Percentiles rank a stretch among this genome's conserved stretches.
phyloP scores from a whole-genome alignment of 2,888 invertebrate genomes.

The Pedicia rivosa region DNA sequence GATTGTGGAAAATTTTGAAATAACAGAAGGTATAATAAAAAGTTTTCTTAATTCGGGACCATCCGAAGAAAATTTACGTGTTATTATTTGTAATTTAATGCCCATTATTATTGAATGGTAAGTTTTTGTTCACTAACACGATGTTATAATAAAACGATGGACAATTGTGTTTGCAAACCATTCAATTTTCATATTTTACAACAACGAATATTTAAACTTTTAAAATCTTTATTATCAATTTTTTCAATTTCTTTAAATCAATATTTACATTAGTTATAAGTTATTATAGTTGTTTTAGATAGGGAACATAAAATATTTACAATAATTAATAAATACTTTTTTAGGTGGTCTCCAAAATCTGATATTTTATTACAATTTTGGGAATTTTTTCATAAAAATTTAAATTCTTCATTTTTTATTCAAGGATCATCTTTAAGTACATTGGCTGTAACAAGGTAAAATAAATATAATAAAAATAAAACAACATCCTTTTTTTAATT shows the following conservation, averaged over 20 bases:
- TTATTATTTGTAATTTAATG: slow-evolving; percentile 30
- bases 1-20: slow-evolving; percentile 27
- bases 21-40: slow-evolving; percentile 33
- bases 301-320: slow-evolving; percentile 10
- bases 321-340: not conserved
- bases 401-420: slow-evolving; percentile 36
- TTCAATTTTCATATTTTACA: too few relatives aligned
- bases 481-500: slow-evolving; percentile 5
- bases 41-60: slow-evolving; percentile 30
- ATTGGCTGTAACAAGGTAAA: slow-evolving; percentile 25
- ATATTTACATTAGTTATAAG: too few relatives aligned
- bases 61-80: slow-evolving; percentile 33
- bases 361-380: slow-evolving; percentile 35
- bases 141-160: too few relatives aligned
- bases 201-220: too few relatives aligned
- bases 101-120: too few relatives aligned
- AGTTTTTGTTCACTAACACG: too few relatives aligned
- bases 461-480: not conserved
- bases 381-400: slow-evolving; percentile 40
- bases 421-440: slow-evolving; percentile 32
- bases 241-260: too few relatives aligned
- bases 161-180: too few relatives aligned
- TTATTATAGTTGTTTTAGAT: too few relatives aligned
- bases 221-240: too few relatives aligned
- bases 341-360: slow-evolving; percentile 35